Percentiles rank a stretch among this genome's conserved stretches.
These are phyloP conservation scores for Rhynchophorus ferrugineus DNA, from an alignment of 1,140 invertebrate species.

Conservation along the genomic window DNA sequence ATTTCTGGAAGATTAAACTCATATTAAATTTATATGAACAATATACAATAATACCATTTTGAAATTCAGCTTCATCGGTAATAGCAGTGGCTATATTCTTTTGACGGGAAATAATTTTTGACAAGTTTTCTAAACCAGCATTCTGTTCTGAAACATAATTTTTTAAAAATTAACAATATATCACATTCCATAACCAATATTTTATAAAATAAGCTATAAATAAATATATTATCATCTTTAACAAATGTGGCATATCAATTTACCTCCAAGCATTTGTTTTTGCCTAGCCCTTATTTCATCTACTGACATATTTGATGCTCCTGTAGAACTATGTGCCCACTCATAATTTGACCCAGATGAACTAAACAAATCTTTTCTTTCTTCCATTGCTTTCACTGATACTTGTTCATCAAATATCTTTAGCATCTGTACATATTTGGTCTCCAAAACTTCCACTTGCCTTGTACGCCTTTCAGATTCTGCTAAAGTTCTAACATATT, in stretches of 20 bases:
- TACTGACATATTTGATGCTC: slow-evolving; percentile 11
- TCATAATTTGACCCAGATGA: slow-evolving; percentile 7
- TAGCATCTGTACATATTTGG: slow-evolving; percentile 50
- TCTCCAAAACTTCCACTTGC: slow-evolving; percentile 51
- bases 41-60: slow-evolving; percentile 55
- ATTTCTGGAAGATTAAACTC: slow-evolving; percentile 52
- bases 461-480: slow-evolving; percentile 54
- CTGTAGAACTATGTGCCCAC: slow-evolving; percentile 2
- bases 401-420: slow-evolving; percentile 46
- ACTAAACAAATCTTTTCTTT: slow-evolving; percentile 29
- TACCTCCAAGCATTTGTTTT: slow-evolving; percentile 35
- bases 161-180: no score
- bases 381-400: slow-evolving; percentile 26
- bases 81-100: slow-evolving; percentile 69
- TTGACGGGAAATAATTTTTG: slow-evolving; percentile 68
- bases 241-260: no score
- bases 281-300: slow-evolving; percentile 28
- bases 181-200: no score
- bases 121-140: slow-evolving; percentile 64
- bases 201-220: no score
- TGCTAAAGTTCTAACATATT: slow-evolving; percentile 44
- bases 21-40: neutral
- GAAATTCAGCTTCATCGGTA: slow-evolving; percentile 66
- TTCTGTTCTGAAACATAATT: slow-evolving; percentile 63
- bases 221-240: no score